A percentile compares a stretch with the other conserved stretches of the same genome.
Evolutionary conservation across 2,113 vertebrate genomes (phyloP).

Genomic region (Cyphomyrus plagiostoma): DNA sequence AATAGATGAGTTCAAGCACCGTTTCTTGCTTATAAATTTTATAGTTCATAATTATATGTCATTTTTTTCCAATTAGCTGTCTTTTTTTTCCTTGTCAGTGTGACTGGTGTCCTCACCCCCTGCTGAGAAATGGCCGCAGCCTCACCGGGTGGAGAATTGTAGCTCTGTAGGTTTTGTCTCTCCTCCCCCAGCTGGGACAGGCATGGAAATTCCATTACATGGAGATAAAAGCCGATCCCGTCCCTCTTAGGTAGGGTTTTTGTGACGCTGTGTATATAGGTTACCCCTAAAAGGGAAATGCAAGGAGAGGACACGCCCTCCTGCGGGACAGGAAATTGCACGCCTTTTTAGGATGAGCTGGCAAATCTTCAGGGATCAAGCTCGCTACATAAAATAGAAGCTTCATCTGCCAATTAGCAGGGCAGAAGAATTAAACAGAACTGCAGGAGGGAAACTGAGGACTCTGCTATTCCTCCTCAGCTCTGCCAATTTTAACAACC

Average conservation of each 20-base stretch:
- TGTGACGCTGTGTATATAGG: neutral
- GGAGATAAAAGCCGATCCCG: constrained; percentile 37
- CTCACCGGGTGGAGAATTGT: neutral
- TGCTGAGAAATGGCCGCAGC: neutral
- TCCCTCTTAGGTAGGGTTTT: constrained; percentile 30
- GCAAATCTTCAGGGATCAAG: neutral
- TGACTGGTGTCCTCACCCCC: too few relatives aligned
- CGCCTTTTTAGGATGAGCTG: neutral
- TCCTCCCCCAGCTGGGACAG: constrained; percentile 8
- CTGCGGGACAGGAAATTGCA: neutral
- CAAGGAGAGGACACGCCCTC: neutral
- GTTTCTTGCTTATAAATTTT: neutral
- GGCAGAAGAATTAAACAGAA: neutral
- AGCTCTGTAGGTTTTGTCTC: constrained; percentile 2
- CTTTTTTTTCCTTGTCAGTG: neutral
- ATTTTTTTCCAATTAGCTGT: neutral
- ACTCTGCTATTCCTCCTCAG: neutral
- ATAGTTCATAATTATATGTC: neutral
- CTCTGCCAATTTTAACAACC: neutral
- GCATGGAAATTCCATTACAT: constrained; percentile 54
- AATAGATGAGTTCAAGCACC: neutral
- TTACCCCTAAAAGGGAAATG: neutral
- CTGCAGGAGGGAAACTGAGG: neutral
- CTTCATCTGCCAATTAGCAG: neutral
- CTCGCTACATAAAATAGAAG: neutral